These are phyloP conservation scores for Netelia fuscicornis DNA, from an alignment of 2,888 invertebrate genomes.

Conservation along the genomic window DNA sequence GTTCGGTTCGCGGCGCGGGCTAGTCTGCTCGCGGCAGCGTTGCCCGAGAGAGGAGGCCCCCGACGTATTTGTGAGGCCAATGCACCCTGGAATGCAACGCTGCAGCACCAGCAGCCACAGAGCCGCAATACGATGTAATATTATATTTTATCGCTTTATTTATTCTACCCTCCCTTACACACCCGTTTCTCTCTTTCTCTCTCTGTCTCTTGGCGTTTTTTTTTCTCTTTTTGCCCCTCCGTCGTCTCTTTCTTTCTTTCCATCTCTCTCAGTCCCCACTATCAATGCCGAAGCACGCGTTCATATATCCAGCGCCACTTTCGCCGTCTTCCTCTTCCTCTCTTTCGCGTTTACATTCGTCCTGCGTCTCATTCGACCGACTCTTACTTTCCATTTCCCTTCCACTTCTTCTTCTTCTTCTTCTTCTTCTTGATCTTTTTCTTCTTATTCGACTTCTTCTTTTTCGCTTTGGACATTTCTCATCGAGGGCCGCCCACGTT, in stretches of 20 bases:
- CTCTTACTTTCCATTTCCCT: constrained; percentile 60
- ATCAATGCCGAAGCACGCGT: constrained; percentile 49
- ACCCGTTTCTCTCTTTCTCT: constrained; percentile 71
- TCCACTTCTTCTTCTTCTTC: constrained; percentile 24
- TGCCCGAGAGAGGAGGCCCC: constrained; percentile 74
- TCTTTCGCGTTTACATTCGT: constrained; percentile 49
- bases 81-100: constrained; percentile 81
- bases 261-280: constrained; percentile 34
- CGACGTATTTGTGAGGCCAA: constrained; percentile 81
- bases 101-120: constrained; percentile 74
- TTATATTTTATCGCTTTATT: constrained; percentile 85
- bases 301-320: constrained; percentile 54
- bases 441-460: constrained; percentile 3
- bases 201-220: constrained; percentile 54
- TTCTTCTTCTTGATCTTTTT: constrained; percentile 14
- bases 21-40: constrained; percentile 67
- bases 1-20: constrained; percentile 73
- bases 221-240: constrained; percentile 56
- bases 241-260: not conserved
- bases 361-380: constrained; percentile 24
- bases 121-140: constrained; percentile 83
- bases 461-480: constrained; percentile 38
- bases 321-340: constrained; percentile 46
- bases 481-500: constrained; percentile 61
- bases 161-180: constrained; percentile 82